Percentiles rank a stretch among this genome's conserved stretches.
These are phyloP conservation scores for Bimastos eiseni DNA, from an alignment of 2,888 invertebrate genomes.

Conservation along the genomic window DNA sequence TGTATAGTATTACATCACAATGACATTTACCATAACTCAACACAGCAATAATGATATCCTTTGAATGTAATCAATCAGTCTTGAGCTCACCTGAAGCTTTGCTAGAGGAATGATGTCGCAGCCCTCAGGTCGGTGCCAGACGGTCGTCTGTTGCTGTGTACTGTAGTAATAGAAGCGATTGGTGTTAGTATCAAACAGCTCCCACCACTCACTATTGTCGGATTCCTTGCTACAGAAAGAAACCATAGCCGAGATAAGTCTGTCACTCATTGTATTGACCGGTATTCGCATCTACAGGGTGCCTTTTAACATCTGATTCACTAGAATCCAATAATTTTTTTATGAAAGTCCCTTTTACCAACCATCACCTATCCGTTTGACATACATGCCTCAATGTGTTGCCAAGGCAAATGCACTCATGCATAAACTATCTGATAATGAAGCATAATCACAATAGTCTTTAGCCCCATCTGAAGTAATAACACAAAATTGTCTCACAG, in stretches of 20 bases:
- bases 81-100: slow-evolving; percentile 31
- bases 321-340: background rate
- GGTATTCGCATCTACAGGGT: too few species aligned
- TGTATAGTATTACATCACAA: too few species aligned
- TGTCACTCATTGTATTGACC: background rate
- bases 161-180: slow-evolving; percentile 37
- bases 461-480: too few species aligned
- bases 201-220: slow-evolving; percentile 33
- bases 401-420: too few species aligned
- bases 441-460: too few species aligned
- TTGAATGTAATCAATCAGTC: background rate
- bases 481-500: too few species aligned
- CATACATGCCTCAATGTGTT: too few species aligned
- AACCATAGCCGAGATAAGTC: background rate
- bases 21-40: too few species aligned
- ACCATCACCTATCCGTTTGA: too few species aligned
- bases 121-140: slow-evolving; percentile 35
- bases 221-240: slow-evolving; percentile 32
- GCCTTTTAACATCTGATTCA: background rate
- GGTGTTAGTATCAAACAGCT: slow-evolving; percentile 21
- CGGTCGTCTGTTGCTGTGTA: slow-evolving; percentile 34
- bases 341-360: too few species aligned
- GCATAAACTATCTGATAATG: too few species aligned
- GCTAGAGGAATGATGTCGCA: slow-evolving; percentile 39
- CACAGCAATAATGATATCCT: background rate